Evolutionary conservation across 2,888 invertebrate genomes (phyloP).

Genomic region (Pyrrhia umbra): DNA sequence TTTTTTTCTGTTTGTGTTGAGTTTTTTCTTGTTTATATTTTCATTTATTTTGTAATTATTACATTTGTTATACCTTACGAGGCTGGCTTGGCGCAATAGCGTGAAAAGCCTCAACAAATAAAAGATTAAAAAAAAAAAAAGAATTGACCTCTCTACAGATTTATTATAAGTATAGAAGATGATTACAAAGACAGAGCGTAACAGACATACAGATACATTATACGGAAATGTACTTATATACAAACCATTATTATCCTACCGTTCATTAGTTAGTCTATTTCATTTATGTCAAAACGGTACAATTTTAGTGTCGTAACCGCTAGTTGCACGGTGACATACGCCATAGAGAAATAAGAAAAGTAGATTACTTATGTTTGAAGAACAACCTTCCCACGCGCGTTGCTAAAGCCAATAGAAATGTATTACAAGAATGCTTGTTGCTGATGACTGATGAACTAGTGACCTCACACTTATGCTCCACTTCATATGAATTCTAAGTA

Average conservation of each 20-base stretch:
- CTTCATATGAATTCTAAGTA: conserved; percentile 29
- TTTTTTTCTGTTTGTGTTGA: no score
- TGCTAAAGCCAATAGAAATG: conserved; percentile 45
- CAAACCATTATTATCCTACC: no score
- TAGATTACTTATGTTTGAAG: conserved; percentile 2
- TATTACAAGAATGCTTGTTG: conserved; percentile 21
- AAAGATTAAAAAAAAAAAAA: no score
- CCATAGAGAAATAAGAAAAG: conserved; percentile 33
- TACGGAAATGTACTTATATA: not conserved
- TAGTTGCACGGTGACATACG: conserved; percentile 11
- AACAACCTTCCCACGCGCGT: conserved; percentile 51
- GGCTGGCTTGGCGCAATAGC: no score
- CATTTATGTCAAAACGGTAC: conserved; percentile 3
- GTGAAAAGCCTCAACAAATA: no score
- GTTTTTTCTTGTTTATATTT: no score
- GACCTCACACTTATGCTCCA: conserved; percentile 22
- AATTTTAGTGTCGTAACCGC: conserved; percentile 19
- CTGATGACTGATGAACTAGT: conserved; percentile 26
- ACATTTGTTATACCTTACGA: no score
- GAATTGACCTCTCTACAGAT: no score
- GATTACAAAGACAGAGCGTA: not conserved
- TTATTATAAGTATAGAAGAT: no score
- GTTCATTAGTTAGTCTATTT: not conserved
- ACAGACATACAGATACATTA: not conserved
- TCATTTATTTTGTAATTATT: no score